Evolutionary conservation across 2,888 invertebrate species (phyloP).

Genomic region (Nomada lathburiana): DNA sequence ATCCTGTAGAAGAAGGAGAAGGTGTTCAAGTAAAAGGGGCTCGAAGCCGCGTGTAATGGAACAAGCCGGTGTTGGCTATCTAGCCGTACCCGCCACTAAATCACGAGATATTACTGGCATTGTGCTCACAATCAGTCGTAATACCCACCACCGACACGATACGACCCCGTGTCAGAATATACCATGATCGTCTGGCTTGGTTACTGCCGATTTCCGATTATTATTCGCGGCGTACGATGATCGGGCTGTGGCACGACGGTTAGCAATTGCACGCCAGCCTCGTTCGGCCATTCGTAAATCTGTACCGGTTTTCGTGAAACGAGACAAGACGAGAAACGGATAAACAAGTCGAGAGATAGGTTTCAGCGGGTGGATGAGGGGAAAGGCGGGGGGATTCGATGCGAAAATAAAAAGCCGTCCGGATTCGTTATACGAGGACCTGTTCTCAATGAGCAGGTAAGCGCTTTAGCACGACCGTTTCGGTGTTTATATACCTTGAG

Average conservation of each 20-base stretch:
- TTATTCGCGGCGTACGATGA: constrained; percentile 48
- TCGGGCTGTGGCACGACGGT: constrained; percentile 32
- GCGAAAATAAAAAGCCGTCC: constrained; percentile 9
- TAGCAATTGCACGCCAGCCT: constrained; percentile 31
- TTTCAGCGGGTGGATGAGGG: not conserved
- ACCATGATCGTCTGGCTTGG: constrained; percentile 49
- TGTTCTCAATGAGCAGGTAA: constrained; percentile 4
- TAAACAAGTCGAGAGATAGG: constrained; percentile 34
- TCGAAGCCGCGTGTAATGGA: constrained; percentile 58
- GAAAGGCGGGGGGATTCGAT: not conserved
- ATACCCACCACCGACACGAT: constrained; percentile 60
- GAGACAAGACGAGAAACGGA: constrained; percentile 23
- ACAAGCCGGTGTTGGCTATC: constrained; percentile 66
- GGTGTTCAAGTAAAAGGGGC: constrained; percentile 22
- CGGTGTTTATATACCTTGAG: not conserved
- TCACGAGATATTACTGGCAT: constrained; percentile 75
- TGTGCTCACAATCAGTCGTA: constrained; percentile 74
- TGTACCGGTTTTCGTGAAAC: constrained; percentile 28
- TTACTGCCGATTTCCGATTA: constrained; percentile 71
- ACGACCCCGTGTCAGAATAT: constrained; percentile 65
- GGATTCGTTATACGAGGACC: constrained; percentile 14
- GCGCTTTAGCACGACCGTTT: not conserved
- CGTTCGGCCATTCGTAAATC: constrained; percentile 40
- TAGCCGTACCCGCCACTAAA: constrained; percentile 76
- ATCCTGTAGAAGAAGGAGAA: constrained; percentile 9